Evolutionary conservation across 2,797 vertebrate species (phyloP).

Genomic region (Lepilemur septentrionalis): DNA sequence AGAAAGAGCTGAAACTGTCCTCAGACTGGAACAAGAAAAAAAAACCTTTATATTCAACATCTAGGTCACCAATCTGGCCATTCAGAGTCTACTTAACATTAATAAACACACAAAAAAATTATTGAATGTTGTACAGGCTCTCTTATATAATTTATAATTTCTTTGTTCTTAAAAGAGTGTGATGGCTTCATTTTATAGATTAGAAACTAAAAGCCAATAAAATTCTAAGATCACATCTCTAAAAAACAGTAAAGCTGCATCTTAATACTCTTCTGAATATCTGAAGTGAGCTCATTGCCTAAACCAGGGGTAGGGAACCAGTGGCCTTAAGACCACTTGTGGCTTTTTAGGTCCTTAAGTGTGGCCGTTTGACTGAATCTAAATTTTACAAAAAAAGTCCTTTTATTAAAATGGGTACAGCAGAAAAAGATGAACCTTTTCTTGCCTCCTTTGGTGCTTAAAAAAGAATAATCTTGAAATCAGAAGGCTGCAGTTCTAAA

Average conservation of each 20-base stretch:
- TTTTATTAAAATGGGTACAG: background rate
- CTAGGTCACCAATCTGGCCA: background rate
- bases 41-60: background rate
- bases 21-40: background rate
- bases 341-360: background rate
- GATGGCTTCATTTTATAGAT: background rate
- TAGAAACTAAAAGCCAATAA: background rate
- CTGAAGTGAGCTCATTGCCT: background rate
- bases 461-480: background rate
- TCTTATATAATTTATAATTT: background rate
- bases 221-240: background rate
- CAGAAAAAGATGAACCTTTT: background rate
- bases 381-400: background rate
- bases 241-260: background rate
- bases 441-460: background rate
- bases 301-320: background rate
- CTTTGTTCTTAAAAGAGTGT: background rate
- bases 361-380: background rate
- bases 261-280: background rate
- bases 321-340: background rate
- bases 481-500: background rate
- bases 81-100: background rate
- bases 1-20: background rate
- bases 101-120: background rate
- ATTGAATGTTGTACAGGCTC: background rate